phyloP scores from a whole-genome alignment of 1,140 invertebrate genomes.

The Lamellibrachia luymesi region DNA sequence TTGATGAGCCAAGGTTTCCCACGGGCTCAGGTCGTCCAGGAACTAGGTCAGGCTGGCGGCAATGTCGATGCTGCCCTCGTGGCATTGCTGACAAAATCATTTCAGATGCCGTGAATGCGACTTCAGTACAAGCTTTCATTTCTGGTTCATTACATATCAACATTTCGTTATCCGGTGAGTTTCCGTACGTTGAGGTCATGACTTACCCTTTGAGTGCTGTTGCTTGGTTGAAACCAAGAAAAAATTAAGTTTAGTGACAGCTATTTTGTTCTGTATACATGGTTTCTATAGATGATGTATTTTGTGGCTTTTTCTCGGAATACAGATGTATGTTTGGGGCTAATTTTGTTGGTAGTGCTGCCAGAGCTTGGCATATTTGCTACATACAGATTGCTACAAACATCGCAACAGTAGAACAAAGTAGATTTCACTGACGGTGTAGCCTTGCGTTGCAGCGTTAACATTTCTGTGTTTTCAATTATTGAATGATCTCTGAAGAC shows the following conservation, averaged over 20 bases:
- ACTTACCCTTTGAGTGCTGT: background rate
- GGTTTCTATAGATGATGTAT: background rate
- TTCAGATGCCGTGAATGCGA: constrained; percentile 33
- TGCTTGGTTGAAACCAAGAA: background rate
- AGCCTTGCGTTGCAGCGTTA: background rate
- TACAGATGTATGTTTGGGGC: background rate
- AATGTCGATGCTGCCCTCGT: constrained; percentile 47
- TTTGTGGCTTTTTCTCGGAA: background rate
- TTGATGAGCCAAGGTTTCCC: constrained; percentile 40
- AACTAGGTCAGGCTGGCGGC: constrained; percentile 44
- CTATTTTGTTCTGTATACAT: background rate
- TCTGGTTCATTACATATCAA: constrained; percentile 7
- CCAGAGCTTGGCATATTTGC: background rate
- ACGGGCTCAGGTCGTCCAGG: constrained; percentile 45
- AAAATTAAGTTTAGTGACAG: background rate
- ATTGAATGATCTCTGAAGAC: background rate
- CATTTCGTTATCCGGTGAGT: background rate
- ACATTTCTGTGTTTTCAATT: background rate
- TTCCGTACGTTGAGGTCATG: background rate
- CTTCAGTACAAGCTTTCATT: background rate
- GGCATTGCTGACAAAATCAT: constrained; percentile 47
- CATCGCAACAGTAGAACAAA: background rate
- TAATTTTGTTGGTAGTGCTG: background rate
- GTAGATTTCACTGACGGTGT: background rate
- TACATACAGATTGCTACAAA: background rate